Base-by-base conservation (phyloP, 2,888 invertebrate genomes). In the Melanotus villosus region DNA sequence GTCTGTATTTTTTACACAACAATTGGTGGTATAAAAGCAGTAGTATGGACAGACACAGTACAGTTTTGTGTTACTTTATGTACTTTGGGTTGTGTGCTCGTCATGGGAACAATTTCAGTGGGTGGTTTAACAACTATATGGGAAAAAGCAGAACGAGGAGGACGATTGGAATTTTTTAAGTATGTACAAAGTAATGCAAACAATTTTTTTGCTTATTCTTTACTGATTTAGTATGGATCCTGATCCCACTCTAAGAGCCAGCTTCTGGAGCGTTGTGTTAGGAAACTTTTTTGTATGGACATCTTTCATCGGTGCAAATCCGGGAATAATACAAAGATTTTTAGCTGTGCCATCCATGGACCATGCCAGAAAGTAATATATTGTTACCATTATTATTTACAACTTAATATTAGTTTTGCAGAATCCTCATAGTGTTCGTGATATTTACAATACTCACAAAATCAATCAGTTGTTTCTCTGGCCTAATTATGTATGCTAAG, bases 1-100 rank as follows among this genome's bases (percentile, higher is more conserved):
- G 86, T 90, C 0, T 93, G 92, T 79, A 92, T 93, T 19, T 91
- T 93, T 52, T 92, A 94, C 77, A 93, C 93, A 2, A 91, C 92
- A 0, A 0, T 92, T 23, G 92, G 89, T 38, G 90, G 90, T 2
- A 79, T 90, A 18, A 84, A 89, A 77, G 90, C 90, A 0, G 89
- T 91, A 5, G 88, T 91, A 2, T 89, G 89, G 82, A 88, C 90
- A 6, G 87, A 87, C 68, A 84, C 86, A 2, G 79, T 87, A 62
- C 89, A 90, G 58, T 87, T 89, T 21, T 82, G 87, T 16, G 87
- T 89, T 0, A 86, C 86, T 71, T 75, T 85, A 19, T 85, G 86
- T 0, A 87, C 89, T 16, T 81, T 86, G 12, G 65, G 89, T 5
- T 84, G 87, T 0, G 79, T 90, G 14, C 86, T 89, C 14, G 84